phyloP scores from a whole-genome alignment of 2,797 vertebrate species.

The Protosalanx chinensis region DNA sequence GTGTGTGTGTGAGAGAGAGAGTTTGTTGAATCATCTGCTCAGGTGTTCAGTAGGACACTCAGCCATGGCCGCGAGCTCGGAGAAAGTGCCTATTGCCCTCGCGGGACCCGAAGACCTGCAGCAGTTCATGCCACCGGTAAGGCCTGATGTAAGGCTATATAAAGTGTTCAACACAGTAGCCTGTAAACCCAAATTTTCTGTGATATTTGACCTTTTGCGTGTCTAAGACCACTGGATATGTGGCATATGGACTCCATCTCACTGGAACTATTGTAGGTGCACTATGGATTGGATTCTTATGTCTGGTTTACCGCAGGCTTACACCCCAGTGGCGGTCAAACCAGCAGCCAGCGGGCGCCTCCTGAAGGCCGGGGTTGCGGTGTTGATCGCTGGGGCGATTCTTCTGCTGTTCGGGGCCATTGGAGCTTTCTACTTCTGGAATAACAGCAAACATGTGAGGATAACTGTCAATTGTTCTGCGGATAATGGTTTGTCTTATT shows the following conservation, averaged over 20 bases:
- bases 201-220: too few species aligned
- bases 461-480: neutral
- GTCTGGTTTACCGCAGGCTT: conserved; percentile 67
- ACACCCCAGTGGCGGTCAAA: conserved; percentile 74
- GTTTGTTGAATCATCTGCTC: conserved; percentile 25
- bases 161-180: too few species aligned
- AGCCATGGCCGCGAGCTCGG: conserved; percentile 79
- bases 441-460: conserved; percentile 83
- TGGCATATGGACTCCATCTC: neutral
- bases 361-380: conserved; percentile 81
- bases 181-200: too few species aligned
- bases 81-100: conserved; percentile 86
- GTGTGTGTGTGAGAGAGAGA: neutral
- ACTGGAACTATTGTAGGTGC: too few species aligned
- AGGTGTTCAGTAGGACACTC: conserved; percentile 52
- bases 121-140: conserved; percentile 84
- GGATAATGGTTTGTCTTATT: too few species aligned
- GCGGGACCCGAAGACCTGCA: conserved; percentile 84
- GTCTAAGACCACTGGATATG: too few species aligned
- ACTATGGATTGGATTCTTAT: neutral
- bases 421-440: conserved; percentile 93
- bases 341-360: conserved; percentile 75
- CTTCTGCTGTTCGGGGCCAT: conserved; percentile 86
- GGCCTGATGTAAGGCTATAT: conserved; percentile 33
- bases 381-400: conserved; percentile 77